Evolutionary conservation across 2,113 vertebrate genomes (phyloP), one percentile per base, ranked within the genome.

Genomic region (Saccopteryx leptura): DNA sequence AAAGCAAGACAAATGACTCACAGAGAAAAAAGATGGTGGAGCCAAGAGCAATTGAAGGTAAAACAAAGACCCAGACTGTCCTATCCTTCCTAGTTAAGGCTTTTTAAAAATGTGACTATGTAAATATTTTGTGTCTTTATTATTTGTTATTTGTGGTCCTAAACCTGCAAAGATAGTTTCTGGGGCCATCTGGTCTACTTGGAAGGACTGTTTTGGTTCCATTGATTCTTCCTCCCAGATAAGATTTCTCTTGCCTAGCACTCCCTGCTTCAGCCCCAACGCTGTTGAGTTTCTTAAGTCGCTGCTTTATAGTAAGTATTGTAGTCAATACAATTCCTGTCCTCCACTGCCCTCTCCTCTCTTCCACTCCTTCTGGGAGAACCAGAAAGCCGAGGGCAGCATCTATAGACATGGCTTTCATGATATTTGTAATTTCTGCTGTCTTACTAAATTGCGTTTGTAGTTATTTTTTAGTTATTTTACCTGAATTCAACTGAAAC

Each of bases 1-100:
- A 72, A 83, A 81, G 50, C 66, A 31, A 90, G 88, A 74, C 95
- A 80, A 7, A 96, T 97, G 97, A 88, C 71, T 92, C 71, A 1
- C 66, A 88, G 88, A 92, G 96, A 58, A 50, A 68, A 76, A 86
- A 58, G 81, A 93, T 91, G 94, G 66, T 4, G 46, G 63, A 19
- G 8, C 72, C 96, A 3, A 63, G 58, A 63, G 69, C 63, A 33
- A 2, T 48, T 54, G 50, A 74, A 96, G 97, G 97, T 97, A 95
- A 88, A 66, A 33, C 1, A 7, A 7, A 71, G 58, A 2, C 4
- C 61, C 12, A 2, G 54, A 12, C 1, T 7, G 18, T 1, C 13
- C 33, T 65, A 0, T 0, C 12, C 23, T 3, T 10, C 46, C 39
- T 21, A 1, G 26, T 66, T 10, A 26, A 52, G 48, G 26, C 21